A percentile compares a stretch with the other conserved stretches of the same genome.
Evolutionary conservation across 2,888 invertebrate species (phyloP).

Genomic region (Escarpia spicata): DNA sequence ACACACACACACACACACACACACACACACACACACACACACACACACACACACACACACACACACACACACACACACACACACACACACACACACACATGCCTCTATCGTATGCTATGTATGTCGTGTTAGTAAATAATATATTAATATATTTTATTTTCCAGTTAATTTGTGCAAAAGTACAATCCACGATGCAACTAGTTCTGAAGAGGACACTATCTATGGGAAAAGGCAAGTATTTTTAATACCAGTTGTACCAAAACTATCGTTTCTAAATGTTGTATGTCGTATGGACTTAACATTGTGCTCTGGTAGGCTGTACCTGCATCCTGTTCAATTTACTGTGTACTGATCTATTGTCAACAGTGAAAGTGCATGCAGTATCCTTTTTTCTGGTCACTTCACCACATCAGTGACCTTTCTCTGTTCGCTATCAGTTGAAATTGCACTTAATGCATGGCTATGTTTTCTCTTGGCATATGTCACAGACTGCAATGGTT

Average conservation of each 20-base stretch:
- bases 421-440: too few species aligned
- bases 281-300: background rate
- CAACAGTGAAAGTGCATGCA: background rate
- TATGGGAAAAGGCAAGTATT: conserved; percentile 68
- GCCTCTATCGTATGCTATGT: background rate
- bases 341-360: background rate
- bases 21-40: background rate
- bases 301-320: too few species aligned
- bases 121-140: background rate
- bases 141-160: conserved; percentile 24
- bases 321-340: too few species aligned
- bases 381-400: too few species aligned
- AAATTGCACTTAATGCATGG: too few species aligned
- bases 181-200: conserved; percentile 82
- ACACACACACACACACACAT: background rate
- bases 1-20: background rate
- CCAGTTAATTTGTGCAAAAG: conserved; percentile 78
- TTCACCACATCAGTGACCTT: too few species aligned
- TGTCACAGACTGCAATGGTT: too few species aligned
- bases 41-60: background rate
- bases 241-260: background rate
- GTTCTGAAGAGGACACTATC: conserved; percentile 82
- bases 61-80: background rate
- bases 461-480: too few species aligned
- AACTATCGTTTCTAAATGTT: background rate